These are phyloP conservation scores for Polyploca ridens DNA, from an alignment of 2,888 invertebrate genomes.

Conservation along the genomic window DNA sequence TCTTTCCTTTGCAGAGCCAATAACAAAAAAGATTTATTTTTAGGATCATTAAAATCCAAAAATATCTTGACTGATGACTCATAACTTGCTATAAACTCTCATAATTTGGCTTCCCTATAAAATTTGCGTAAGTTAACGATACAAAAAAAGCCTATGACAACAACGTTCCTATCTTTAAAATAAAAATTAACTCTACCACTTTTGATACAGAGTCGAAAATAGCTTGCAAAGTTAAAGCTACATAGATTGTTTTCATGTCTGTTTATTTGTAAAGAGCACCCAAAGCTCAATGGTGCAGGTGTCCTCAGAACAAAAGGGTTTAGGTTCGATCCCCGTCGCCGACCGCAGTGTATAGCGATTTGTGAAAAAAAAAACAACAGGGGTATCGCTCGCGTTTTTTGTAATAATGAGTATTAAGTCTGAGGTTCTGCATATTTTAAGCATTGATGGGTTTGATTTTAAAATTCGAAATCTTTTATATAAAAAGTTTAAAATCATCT, in stretches of 20 bases:
- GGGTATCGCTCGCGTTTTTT: conserved; percentile 26
- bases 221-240: neutral
- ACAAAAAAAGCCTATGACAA: conserved; percentile 35
- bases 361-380: conserved; percentile 50
- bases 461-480: too few species aligned
- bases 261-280: conserved; percentile 68
- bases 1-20: neutral
- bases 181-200: conserved; percentile 17
- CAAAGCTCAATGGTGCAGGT: conserved; percentile 77
- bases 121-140: conserved; percentile 59
- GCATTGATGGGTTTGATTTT: too few species aligned
- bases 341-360: conserved; percentile 62
- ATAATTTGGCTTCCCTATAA: conserved; percentile 55
- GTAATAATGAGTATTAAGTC: conserved; percentile 17
- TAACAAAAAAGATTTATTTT: neutral
- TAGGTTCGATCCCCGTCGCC: conserved; percentile 67
- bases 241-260: conserved; percentile 56
- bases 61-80: conserved; percentile 32
- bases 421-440: conserved; percentile 29
- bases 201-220: conserved; percentile 17
- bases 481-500: too few species aligned
- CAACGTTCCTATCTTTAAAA: conserved; percentile 14
- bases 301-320: conserved; percentile 75
- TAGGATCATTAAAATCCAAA: neutral
- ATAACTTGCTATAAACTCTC: conserved; percentile 50